phyloP scores from a whole-genome alignment of 2,797 vertebrate genomes.

The Sarcophilus harrisii region DNA sequence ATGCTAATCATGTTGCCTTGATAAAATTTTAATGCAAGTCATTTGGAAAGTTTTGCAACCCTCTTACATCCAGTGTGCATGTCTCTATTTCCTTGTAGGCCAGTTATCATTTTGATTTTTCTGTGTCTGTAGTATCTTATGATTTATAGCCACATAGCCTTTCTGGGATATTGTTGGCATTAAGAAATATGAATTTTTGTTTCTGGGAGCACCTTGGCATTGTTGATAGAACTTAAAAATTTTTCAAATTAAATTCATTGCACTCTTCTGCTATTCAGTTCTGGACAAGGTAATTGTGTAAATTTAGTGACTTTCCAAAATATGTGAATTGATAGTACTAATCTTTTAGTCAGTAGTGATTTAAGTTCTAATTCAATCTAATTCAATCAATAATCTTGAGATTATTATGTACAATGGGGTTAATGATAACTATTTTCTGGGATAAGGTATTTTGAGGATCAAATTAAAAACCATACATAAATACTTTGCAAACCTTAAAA shows the following conservation, averaged over 20 bases:
- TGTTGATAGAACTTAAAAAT: not conserved
- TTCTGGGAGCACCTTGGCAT: not conserved
- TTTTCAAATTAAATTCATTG: not conserved
- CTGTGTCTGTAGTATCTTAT: not conserved
- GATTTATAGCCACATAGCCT: not conserved
- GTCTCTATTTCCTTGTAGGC: not conserved
- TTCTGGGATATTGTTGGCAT: not conserved
- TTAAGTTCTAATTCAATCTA: not conserved
- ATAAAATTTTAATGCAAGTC: not conserved
- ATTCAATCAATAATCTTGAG: too few species aligned
- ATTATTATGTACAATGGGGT: not conserved
- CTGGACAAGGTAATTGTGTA: not conserved
- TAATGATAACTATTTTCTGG: not conserved
- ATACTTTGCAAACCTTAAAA: not conserved
- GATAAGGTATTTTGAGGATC: not conserved
- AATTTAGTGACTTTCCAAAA: not conserved
- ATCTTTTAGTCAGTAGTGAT: not conserved
- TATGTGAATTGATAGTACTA: not conserved
- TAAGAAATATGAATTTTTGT: not conserved
- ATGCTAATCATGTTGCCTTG: not conserved
- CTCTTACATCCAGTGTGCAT: not conserved
- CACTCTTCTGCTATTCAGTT: not conserved
- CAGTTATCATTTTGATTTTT: not conserved
- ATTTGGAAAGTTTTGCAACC: not conserved
- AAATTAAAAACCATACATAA: not conserved